A percentile compares a stretch with the other conserved stretches of the same genome.
Conservation (phyloP, 2,113 vertebrate genomes). For the Fregata magnificens region DNA sequence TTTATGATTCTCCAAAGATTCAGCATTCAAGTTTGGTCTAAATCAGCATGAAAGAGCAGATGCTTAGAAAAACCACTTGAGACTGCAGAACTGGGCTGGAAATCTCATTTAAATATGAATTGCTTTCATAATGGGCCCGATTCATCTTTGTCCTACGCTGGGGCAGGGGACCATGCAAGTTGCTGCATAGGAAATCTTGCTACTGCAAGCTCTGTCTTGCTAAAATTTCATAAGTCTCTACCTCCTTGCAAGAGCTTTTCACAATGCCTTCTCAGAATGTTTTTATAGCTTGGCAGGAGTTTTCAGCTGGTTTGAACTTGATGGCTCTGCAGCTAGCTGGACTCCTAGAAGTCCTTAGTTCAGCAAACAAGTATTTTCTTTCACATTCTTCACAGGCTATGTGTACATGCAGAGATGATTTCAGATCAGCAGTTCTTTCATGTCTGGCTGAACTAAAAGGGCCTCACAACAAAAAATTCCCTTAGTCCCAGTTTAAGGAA, state of each 20-base stretch:
- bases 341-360: not conserved
- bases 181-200: not conserved
- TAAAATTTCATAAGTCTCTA: not conserved
- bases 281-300: not conserved
- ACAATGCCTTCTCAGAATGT: not conserved
- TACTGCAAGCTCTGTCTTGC: not conserved
- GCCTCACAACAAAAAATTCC: not conserved
- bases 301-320: not conserved
- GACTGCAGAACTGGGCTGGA: constrained; percentile 32
- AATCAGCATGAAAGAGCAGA: constrained; percentile 55
- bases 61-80: constrained; percentile 35
- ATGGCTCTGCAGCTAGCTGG: not conserved
- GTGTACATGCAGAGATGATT: not conserved
- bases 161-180: constrained; percentile 1
- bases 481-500: not conserved
- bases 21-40: constrained; percentile 20
- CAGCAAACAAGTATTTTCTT: not conserved
- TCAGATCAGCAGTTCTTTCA: not conserved
- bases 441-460: not conserved
- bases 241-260: not conserved
- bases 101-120: constrained; percentile 52
- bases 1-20: constrained; percentile 63
- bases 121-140: constrained; percentile 20
- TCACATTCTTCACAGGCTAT: not conserved
- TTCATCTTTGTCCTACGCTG: constrained; percentile 17